Conservation (phyloP, 2,888 invertebrate species). For the Drosophila differens region DNA sequence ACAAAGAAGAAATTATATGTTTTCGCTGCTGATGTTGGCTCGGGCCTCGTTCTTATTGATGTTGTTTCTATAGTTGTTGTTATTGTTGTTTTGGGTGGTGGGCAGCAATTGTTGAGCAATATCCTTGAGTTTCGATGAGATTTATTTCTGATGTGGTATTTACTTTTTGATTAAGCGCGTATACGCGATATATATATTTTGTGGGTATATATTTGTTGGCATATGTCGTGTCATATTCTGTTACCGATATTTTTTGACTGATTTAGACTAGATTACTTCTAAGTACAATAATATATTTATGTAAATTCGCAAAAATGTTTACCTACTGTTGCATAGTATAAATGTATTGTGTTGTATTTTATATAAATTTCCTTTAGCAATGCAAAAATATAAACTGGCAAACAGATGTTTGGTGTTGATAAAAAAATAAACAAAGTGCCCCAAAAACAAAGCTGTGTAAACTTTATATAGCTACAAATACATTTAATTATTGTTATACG, state of each 20-base stretch:
- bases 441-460: conserved; percentile 27
- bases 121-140: conserved; percentile 47
- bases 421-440: conserved; percentile 22
- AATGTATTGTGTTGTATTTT: neutral
- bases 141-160: conserved; percentile 5
- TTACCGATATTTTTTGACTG: conserved; percentile 33
- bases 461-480: conserved; percentile 57
- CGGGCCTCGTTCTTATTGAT: conserved; percentile 24
- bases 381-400: conserved; percentile 41
- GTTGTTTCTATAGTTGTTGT: conserved; percentile 23
- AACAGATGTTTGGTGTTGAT: conserved; percentile 18
- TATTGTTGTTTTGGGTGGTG: conserved; percentile 24
- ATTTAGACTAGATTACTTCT: conserved; percentile 20
- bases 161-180: conserved; percentile 33
- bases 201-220: conserved; percentile 25
- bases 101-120: conserved; percentile 38
- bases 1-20: conserved; percentile 4
- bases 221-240: conserved; percentile 42
- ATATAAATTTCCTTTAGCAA: conserved; percentile 25
- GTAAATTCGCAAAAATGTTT: conserved; percentile 49
- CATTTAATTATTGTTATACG: conserved; percentile 60
- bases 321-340: conserved; percentile 27
- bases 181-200: conserved; percentile 30
- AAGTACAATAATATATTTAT: conserved; percentile 28
- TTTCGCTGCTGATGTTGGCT: conserved; percentile 29